phyloP scores from a whole-genome alignment of 1,140 invertebrate species.

The Polypedilum pembai region DNA sequence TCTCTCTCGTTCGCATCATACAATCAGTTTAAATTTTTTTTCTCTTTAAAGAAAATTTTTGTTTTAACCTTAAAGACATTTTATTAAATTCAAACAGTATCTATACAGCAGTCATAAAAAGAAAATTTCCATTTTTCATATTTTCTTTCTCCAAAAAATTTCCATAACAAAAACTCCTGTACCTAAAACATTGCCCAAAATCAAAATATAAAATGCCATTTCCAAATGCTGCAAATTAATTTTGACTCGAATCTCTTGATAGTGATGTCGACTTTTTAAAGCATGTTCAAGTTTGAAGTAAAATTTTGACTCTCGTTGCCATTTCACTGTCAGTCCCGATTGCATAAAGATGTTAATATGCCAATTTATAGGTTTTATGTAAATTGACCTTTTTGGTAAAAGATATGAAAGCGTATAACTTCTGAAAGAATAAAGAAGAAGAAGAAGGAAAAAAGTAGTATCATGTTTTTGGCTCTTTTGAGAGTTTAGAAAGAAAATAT shows the following conservation, averaged over 20 bases:
- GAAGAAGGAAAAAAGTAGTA: background rate
- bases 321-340: slow-evolving; percentile 14
- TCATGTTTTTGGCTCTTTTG: background rate
- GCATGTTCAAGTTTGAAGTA: background rate
- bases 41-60: background rate
- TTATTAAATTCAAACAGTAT: background rate
- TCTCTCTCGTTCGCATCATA: background rate
- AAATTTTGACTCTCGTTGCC: background rate
- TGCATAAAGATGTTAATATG: slow-evolving; percentile 21
- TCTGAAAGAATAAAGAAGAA: background rate
- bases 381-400: slow-evolving; percentile 15
- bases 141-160: background rate
- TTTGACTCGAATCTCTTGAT: background rate
- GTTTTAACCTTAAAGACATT: background rate
- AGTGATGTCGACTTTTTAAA: background rate
- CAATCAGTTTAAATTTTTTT: background rate
- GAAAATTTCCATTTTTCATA: background rate
- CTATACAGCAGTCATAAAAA: background rate
- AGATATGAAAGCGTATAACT: slow-evolving; percentile 10
- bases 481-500: background rate
- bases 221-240: slow-evolving; percentile 21
- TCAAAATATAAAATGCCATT: slow-evolving; percentile 2
- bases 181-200: background rate
- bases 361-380: slow-evolving; percentile 16
- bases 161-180: background rate